Conservation (phyloP, 2,113 vertebrate species). For the Acrocephalus arundinaceus region DNA sequence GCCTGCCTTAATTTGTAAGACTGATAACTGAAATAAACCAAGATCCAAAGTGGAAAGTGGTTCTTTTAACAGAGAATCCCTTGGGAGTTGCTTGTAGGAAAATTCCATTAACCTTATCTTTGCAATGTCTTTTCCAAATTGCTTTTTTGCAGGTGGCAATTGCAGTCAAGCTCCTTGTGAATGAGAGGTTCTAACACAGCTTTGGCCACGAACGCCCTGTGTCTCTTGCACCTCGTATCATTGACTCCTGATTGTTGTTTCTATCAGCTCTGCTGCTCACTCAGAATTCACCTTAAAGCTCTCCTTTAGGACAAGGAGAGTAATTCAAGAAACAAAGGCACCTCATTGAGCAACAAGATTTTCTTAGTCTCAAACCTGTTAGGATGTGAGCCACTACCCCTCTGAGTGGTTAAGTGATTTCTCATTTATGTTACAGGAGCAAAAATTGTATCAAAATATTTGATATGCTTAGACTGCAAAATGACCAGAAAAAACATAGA, state of each 20-base stretch:
- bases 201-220: neutral
- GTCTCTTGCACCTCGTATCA: neutral
- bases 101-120: conserved; percentile 55
- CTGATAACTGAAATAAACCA: conserved; percentile 18
- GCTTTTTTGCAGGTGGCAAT: conserved; percentile 23
- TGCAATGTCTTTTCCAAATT: conserved; percentile 33
- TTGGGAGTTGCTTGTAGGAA: conserved; percentile 22
- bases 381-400: neutral
- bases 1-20: neutral
- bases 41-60: neutral
- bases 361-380: neutral
- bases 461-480: neutral
- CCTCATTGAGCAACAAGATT: neutral
- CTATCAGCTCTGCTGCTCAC: neutral
- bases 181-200: neutral
- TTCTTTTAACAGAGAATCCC: neutral
- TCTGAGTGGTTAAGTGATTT: neutral
- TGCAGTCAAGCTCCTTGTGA: conserved; percentile 9
- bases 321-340: neutral
- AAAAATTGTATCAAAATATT: neutral
- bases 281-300: neutral
- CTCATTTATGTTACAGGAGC: neutral
- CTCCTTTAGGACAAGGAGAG: neutral
- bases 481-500: neutral
- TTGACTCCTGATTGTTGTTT: conserved; percentile 13